Evolutionary conservation across 1,140 invertebrate species (phyloP).

Genomic region (Cydia strobilella): DNA sequence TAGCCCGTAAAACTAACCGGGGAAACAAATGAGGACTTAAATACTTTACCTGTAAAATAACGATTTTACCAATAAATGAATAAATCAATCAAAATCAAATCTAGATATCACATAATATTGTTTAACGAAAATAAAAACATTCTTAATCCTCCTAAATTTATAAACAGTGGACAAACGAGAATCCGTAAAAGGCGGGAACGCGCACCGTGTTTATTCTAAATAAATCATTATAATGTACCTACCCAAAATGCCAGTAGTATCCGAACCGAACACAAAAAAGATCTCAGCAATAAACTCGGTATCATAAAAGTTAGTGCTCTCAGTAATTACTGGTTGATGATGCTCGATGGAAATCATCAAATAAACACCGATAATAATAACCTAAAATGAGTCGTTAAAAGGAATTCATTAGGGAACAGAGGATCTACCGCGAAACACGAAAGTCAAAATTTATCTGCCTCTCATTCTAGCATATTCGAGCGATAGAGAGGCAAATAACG

Average conservation of each 20-base stretch:
- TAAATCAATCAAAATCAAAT: no score
- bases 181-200: neutral
- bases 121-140: neutral
- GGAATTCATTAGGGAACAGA: constrained; percentile 10
- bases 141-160: neutral
- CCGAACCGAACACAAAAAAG: constrained; percentile 34
- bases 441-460: no score
- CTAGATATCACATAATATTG: no score
- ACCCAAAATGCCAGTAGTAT: neutral
- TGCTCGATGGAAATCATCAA: constrained; percentile 45
- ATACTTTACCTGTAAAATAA: no score
- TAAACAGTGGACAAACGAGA: neutral
- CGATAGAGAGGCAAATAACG: no score
- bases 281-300: constrained; percentile 51
- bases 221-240: constrained; percentile 5
- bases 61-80: no score
- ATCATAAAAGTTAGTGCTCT: constrained; percentile 53
- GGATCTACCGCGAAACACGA: no score
- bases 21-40: no score
- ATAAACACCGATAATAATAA: constrained; percentile 41
- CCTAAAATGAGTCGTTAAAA: constrained; percentile 17
- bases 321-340: constrained; percentile 41
- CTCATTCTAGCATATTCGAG: no score
- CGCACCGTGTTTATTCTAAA: neutral
- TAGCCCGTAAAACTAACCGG: no score